Evolutionary conservation across 2,113 vertebrate species (phyloP).

Genomic region (Ia io): DNA sequence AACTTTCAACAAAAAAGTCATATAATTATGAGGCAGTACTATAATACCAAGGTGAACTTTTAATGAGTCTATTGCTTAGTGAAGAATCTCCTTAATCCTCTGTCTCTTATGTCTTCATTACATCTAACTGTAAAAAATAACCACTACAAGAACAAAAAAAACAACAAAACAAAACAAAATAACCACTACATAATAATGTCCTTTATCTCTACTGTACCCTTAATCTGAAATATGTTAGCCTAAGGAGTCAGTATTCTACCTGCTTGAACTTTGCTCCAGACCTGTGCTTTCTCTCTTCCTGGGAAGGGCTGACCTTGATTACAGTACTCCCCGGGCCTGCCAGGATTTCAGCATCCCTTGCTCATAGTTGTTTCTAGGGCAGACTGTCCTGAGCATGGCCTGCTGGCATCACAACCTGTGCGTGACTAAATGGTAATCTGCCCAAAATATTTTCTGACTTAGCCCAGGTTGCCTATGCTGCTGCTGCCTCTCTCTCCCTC

Average conservation of each 20-base stretch:
- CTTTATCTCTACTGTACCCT: not conserved
- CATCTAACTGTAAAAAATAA: not conserved
- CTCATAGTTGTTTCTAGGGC: not conserved
- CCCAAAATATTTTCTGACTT: not conserved
- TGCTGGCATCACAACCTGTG: not conserved
- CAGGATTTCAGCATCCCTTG: not conserved
- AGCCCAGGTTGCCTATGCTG: not conserved
- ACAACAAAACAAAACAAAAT: too few species aligned
- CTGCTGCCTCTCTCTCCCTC: not conserved
- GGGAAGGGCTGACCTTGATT: constrained; percentile 19
- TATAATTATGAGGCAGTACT: constrained; percentile 33
- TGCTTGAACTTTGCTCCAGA: constrained; percentile 17
- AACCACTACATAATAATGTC: not conserved
- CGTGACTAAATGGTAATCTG: constrained; percentile 20
- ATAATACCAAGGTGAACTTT: constrained; percentile 18
- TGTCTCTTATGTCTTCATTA: constrained; percentile 26
- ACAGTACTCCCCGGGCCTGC: not conserved
- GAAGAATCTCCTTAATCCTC: constrained; percentile 45
- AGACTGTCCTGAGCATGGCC: constrained; percentile 17
- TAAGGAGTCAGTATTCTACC: not conserved
- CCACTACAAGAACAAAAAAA: too few species aligned
- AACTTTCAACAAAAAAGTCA: constrained; percentile 8
- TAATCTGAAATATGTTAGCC: not conserved
- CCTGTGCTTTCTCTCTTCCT: not conserved
- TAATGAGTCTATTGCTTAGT: constrained; percentile 36